phyloP scores from a whole-genome alignment of 1,140 invertebrate species.

The Wasmannia auropunctata region DNA sequence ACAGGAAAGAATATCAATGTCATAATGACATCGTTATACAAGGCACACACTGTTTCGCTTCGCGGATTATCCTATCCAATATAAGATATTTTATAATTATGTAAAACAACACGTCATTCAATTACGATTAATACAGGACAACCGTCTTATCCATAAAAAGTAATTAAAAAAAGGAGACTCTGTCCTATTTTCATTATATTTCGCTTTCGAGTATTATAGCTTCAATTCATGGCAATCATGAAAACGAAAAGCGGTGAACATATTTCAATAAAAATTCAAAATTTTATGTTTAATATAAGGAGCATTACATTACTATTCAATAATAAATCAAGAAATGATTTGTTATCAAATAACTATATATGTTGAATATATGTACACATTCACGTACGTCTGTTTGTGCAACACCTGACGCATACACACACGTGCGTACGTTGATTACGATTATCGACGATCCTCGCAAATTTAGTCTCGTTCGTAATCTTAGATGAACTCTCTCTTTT shows the following conservation, averaged over 20 bases:
- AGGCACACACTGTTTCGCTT: background rate
- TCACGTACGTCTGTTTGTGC: background rate
- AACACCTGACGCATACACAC: background rate
- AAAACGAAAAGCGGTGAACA: background rate
- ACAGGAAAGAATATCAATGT: slow-evolving; percentile 23
- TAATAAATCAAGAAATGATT: background rate
- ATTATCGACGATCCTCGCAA: background rate
- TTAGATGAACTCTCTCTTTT: slow-evolving; percentile 5
- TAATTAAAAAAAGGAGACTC: background rate
- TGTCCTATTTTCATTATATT: background rate
- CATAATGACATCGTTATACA: slow-evolving; percentile 12
- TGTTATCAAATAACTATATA: background rate
- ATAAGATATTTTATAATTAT: background rate
- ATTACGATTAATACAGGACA: background rate
- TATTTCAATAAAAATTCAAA: background rate
- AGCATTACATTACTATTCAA: background rate
- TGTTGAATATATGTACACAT: too few species aligned
- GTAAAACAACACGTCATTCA: background rate
- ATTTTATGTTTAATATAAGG: background rate
- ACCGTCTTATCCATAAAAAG: background rate
- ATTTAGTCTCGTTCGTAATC: slow-evolving; percentile 20
- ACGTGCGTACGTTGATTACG: background rate
- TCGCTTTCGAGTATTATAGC: background rate
- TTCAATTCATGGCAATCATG: background rate
- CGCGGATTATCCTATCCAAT: background rate